phyloP scores from a whole-genome alignment of 1,140 invertebrate species.

The Drosophila arizonae region DNA sequence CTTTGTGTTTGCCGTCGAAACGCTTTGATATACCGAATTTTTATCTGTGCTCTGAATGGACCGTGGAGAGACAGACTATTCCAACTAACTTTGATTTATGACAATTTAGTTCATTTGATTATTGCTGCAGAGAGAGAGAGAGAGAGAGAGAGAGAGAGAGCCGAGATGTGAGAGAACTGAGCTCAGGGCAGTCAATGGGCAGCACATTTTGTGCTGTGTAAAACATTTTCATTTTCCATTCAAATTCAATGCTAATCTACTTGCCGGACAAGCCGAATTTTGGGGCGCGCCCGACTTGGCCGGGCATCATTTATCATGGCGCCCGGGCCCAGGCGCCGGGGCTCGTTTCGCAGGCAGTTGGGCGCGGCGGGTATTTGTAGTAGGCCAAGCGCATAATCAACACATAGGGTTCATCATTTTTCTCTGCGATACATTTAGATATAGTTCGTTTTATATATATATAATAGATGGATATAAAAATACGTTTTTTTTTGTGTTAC shows the following conservation, averaged over 20 bases:
- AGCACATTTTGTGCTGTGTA: slow-evolving; percentile 31
- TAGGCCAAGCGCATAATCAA: slow-evolving; percentile 64
- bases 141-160: background rate
- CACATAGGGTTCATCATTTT: slow-evolving; percentile 70
- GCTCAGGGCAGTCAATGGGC: slow-evolving; percentile 1
- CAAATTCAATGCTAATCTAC: slow-evolving; percentile 79
- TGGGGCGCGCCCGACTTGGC: slow-evolving; percentile 31
- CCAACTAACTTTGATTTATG: slow-evolving; percentile 78
- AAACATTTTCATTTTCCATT: slow-evolving; percentile 78
- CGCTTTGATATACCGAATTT: slow-evolving; percentile 48
- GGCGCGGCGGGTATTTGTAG: slow-evolving; percentile 44
- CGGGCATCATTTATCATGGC: slow-evolving; percentile 71
- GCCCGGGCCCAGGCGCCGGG: slow-evolving; percentile 47
- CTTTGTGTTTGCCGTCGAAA: slow-evolving; percentile 24
- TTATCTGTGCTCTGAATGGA: slow-evolving; percentile 57
- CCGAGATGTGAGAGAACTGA: background rate
- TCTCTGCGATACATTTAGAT: slow-evolving; percentile 49
- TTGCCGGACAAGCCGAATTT: slow-evolving; percentile 69
- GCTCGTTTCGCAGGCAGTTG: slow-evolving; percentile 37
- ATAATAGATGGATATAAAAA: background rate
- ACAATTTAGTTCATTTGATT: slow-evolving; percentile 77
- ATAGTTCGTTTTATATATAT: slow-evolving; percentile 33
- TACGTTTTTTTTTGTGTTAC: slow-evolving; percentile 8
- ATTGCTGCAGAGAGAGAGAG: slow-evolving; percentile 49
- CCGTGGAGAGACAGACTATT: background rate